Evolutionary conservation across 2,113 vertebrate genomes (phyloP).

Genomic region (Formicarius rufipectus): DNA sequence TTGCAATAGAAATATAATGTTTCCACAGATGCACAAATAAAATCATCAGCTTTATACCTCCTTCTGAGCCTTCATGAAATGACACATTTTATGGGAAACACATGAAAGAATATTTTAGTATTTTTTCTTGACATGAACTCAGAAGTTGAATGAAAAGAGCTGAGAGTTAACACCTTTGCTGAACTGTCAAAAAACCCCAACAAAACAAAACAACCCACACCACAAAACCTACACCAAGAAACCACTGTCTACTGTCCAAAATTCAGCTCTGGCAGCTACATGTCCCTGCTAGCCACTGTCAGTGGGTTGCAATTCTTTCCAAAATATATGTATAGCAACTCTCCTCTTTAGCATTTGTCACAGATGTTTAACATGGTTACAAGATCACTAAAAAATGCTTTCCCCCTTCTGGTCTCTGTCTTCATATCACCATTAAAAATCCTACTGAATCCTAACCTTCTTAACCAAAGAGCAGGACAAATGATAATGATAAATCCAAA

Average conservation of each 20-base stretch:
- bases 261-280: not conserved
- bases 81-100: not conserved
- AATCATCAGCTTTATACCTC: not conserved
- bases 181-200: not conserved
- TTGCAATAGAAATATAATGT: not conserved
- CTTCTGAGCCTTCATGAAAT: not conserved
- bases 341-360: not conserved
- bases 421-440: not conserved
- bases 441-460: not conserved
- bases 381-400: not conserved
- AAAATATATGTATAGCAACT: not conserved
- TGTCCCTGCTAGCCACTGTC: not conserved
- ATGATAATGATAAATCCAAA: not conserved
- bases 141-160: not conserved
- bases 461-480: not conserved
- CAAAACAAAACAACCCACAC: not conserved
- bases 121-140: not conserved
- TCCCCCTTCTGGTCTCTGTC: not conserved
- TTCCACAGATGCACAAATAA: not conserved
- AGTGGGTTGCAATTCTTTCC: not conserved
- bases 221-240: not conserved
- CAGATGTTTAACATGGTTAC: not conserved
- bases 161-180: not conserved
- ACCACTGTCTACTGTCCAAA: not conserved
- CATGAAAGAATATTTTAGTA: not conserved